Evolutionary conservation across 92 coral and sea anemone species (phyloP), one percentile per base, ranked within the genome.

Genomic region (Epizoanthus ramosus): DNA sequence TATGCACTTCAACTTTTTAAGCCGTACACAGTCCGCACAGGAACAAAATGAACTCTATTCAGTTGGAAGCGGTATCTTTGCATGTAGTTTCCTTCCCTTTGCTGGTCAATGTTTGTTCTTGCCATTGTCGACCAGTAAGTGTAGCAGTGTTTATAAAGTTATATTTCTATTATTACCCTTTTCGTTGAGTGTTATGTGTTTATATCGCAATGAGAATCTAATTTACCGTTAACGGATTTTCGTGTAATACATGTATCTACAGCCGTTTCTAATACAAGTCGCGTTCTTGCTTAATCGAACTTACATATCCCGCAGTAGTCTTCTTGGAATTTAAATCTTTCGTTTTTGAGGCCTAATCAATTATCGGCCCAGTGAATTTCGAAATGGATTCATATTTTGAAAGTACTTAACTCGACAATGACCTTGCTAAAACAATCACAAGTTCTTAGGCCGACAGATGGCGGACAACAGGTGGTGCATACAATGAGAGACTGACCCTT

Each of bases 381-480:
- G 15, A 47, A 47, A 33, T 9, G 71, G 71, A 33, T 33, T 61
- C 31, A 28, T 28, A 60, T 57, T 56, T 75, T 64, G 80, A 65
- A 14, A 50, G 50, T 33, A 75, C 54, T 12, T 3, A 9, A 24
- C 10, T 28, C n/a, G 17, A 57, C 56, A 77, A 77, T 75, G 23
- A 41, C 23, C 41, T 60, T 12, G 71, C 71, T 43, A 60, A 21
- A 39, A 77, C 45, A 35, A 77, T 77, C 57, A 77, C 59, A 37
- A 77, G 28, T 61, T 21, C 82, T 43, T 60, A 63, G 82, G 82
- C 45, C 25, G 82, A 61, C 82, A 77, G 82, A 77, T 77, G 82
- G 82, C 50, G 15, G 18, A 0, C 10, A 21, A 22, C 82, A 77
- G 82, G 82, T 77, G 82, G 82, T 63, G 28, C 19, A 77, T 77